Evolutionary conservation across 2,113 vertebrate genomes (phyloP), one percentile per base, ranked within the genome.

Genomic region (Oncorhynchus gorbuscha): DNA sequence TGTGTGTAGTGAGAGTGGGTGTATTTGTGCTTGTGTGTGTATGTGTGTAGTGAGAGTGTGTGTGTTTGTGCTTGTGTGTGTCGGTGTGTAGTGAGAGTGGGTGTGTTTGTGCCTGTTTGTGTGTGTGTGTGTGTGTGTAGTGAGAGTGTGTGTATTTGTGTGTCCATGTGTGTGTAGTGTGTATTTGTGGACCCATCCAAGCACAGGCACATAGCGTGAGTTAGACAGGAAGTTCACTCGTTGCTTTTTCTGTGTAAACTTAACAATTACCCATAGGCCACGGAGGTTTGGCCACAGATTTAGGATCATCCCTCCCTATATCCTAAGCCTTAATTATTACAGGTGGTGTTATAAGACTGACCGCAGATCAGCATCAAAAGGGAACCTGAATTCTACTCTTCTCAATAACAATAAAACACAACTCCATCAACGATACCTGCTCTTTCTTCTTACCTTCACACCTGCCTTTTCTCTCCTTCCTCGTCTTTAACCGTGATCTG

Each of bases 371-470:
- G 2, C 26, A 20, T n/a, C 12, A 71, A 11, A 14, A 11, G 5
- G 26, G n/a, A 45, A 35, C 32, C 71, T 18, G 30, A 35, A 1
- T 5, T 65, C 35, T 78, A 73, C 74, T 73, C 74, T 7, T 77
- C 64, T 71, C 4, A 64, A 68, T 72, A 6, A 20, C 3, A 20
- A 20, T 58, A 3, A 62, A 22, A 7, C 20, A 22, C 48, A 35
- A 35, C 32, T 35, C 32, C 32, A 7, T 35, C 32, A 35, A 35
- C 32, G 1, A 35, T 35, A 35, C 6, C 5, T 35, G 6, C 32
- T 7, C 6, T 35, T 35, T 35, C n/a, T 35, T 3, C 45, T 18
- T 66, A 59, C 24, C 3, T 59, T 58, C 55, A 65, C 8, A 70
- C 65, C 69, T 51, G 13, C 14, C 49, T 22, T 4, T 62, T 55